phyloP scores from a whole-genome alignment of 35 echinoderm and acorn worm species.

The Ophiothrix spiculata region DNA sequence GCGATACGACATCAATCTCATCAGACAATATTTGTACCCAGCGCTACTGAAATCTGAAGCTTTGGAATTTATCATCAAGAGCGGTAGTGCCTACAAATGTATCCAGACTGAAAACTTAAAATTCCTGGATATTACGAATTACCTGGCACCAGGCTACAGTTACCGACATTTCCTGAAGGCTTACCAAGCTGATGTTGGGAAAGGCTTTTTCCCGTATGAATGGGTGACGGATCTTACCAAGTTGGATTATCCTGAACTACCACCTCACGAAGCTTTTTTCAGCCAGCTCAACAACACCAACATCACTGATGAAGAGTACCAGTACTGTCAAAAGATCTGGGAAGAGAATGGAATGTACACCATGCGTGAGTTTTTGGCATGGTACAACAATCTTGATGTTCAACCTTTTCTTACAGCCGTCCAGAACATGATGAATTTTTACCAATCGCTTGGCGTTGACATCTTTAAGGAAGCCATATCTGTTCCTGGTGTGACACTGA shows the following conservation, averaged over 20 bases:
- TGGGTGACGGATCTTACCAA: constrained; percentile 11
- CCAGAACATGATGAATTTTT: constrained; percentile 44
- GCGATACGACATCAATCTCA: neutral
- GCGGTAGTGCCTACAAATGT: neutral
- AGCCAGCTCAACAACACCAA: neutral
- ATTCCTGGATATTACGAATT: neutral
- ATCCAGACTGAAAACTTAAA: neutral
- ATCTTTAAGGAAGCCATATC: constrained; percentile 46
- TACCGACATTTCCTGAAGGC: constrained; percentile 13
- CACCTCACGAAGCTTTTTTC: constrained; percentile 6
- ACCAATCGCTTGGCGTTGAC: neutral
- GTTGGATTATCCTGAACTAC: constrained; percentile 7
- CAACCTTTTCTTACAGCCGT: constrained; percentile 31
- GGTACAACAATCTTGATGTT: constrained; percentile 59
- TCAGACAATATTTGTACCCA: neutral
- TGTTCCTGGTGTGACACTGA: constrained; percentile 40
- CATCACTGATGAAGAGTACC: constrained; percentile 6
- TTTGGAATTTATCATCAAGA: neutral
- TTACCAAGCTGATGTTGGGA: neutral
- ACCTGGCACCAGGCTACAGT: neutral
- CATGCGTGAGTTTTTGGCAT: constrained; percentile 33
- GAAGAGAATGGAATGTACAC: neutral
- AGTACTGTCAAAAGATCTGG: constrained; percentile 25
- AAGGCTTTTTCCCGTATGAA: constrained; percentile 28
- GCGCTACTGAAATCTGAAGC: neutral